A percentile compares a stretch with the other conserved stretches of the same genome.
Evolutionary conservation across 2,113 vertebrate species (phyloP).

Genomic region (Chaetorhynchus papuensis): DNA sequence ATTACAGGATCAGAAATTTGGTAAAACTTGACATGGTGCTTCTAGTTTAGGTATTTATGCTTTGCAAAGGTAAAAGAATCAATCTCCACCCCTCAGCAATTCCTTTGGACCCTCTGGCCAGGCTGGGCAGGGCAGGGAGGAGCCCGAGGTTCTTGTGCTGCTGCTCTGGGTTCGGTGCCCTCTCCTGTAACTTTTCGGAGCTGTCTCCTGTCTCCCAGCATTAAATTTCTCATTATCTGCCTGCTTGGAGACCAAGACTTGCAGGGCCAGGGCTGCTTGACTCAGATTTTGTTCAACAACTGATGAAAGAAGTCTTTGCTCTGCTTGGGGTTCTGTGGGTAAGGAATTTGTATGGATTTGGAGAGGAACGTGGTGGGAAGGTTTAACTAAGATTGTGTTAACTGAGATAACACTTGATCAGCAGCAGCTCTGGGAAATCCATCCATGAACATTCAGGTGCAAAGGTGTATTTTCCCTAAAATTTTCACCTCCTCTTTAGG

Average conservation of each 20-base stretch:
- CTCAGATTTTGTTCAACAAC: not conserved
- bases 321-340: not conserved
- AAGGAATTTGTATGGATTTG: not conserved
- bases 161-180: not conserved
- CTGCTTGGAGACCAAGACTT: not conserved
- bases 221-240: not conserved
- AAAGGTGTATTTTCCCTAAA: not conserved
- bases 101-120: not conserved
- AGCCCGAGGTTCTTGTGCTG: not conserved
- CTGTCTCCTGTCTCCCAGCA: not conserved
- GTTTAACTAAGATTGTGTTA: not conserved
- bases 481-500: not conserved
- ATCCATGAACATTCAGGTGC: not conserved
- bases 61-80: not conserved
- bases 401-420: not conserved
- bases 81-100: not conserved
- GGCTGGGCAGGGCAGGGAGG: not conserved
- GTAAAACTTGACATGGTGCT: rapidly evolving
- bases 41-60: not conserved
- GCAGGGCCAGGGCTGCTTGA: not conserved
- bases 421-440: not conserved
- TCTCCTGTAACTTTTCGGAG: not conserved
- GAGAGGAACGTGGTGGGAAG: not conserved
- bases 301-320: not conserved
- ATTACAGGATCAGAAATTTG: rapidly evolving